Percentiles rank a stretch among this genome's conserved stretches.
phyloP scores from a whole-genome alignment of 2,797 vertebrate species.

The Pachyuromys duprasi region DNA sequence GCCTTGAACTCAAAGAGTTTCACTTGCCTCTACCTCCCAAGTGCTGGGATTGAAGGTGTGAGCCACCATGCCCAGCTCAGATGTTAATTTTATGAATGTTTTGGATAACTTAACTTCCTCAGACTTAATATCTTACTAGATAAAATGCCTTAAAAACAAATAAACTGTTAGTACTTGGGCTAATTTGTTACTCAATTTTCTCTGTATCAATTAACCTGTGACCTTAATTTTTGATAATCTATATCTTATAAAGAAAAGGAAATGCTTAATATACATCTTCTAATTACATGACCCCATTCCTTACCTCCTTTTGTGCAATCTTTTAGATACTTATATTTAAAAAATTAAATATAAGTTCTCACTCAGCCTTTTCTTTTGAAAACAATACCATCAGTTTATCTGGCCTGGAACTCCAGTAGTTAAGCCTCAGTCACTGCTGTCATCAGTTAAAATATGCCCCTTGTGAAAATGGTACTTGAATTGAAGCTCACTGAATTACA shows the following conservation, averaged over 20 bases:
- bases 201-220: conserved; percentile 39
- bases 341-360: conserved; percentile 22
- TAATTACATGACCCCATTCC: neutral
- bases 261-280: neutral
- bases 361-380: conserved; percentile 44
- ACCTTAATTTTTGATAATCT: conserved; percentile 47
- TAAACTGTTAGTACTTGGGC: neutral
- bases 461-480: neutral
- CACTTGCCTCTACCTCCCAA: neutral
- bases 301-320: neutral
- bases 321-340: conserved; percentile 58
- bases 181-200: conserved; percentile 31
- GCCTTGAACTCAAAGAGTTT: neutral
- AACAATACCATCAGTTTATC: conserved; percentile 49
- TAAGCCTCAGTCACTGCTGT: conserved; percentile 18
- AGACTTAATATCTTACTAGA: conserved; percentile 25
- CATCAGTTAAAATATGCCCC: conserved; percentile 36
- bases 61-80: neutral
- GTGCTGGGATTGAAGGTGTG: neutral
- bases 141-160: neutral
- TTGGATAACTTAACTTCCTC: conserved; percentile 32
- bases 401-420: conserved; percentile 32
- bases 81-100: conserved; percentile 7
- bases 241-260: conserved; percentile 50
- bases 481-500: conserved; percentile 5